Evolutionary conservation across 2,888 invertebrate species (phyloP).

Genomic region (Syrista parreyssii): DNA sequence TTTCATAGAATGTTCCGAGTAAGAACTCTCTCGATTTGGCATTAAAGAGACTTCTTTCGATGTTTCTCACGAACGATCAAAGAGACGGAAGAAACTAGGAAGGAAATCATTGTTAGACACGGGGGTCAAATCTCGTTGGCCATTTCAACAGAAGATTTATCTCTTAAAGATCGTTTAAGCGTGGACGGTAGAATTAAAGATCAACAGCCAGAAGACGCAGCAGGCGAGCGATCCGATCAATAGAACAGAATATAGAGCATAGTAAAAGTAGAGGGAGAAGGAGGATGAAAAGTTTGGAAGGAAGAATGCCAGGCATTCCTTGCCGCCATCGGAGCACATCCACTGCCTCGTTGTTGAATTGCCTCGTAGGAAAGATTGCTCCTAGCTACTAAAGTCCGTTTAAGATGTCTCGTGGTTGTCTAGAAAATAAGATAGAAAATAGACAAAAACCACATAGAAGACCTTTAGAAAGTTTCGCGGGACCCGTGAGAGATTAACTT

Average conservation of each 20-base stretch:
- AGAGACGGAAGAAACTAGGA: background rate
- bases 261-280: background rate
- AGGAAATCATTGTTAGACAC: background rate
- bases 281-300: constrained; percentile 11
- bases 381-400: background rate
- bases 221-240: constrained; percentile 18
- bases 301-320: constrained; percentile 21
- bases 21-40: background rate
- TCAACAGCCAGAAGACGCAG: background rate
- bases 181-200: background rate
- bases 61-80: background rate
- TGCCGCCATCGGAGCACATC: constrained; percentile 11
- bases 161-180: constrained; percentile 2
- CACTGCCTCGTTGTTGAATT: constrained; percentile 1
- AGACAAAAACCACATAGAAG: background rate
- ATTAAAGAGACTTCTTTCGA: background rate
- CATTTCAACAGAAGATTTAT: background rate
- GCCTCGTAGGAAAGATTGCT: background rate
- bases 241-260: constrained; percentile 12
- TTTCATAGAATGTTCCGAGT: background rate
- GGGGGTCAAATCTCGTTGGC: background rate
- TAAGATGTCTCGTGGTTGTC: background rate
- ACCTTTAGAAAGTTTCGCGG: background rate
- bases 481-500: background rate
- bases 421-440: background rate